These are phyloP conservation scores for Podabrus alpinus DNA, from an alignment of 2,888 invertebrate species.

Conservation along the genomic window DNA sequence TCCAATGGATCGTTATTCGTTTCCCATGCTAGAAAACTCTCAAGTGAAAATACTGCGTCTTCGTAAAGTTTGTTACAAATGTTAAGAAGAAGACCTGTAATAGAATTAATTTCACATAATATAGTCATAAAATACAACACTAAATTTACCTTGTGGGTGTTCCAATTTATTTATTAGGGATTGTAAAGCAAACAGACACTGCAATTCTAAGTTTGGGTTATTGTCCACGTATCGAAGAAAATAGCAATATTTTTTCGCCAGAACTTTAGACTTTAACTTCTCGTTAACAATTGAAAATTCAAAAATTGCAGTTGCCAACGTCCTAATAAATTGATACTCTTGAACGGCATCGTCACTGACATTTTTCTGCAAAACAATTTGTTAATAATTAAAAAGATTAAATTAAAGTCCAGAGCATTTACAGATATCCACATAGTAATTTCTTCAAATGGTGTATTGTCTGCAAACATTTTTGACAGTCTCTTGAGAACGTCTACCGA, in stretches of 20 bases:
- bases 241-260: slow-evolving; percentile 59
- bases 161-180: slow-evolving; percentile 76
- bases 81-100: slow-evolving; percentile 74
- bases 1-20: slow-evolving; percentile 69
- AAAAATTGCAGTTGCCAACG: slow-evolving; percentile 74
- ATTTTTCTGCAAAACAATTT: slow-evolving; percentile 61
- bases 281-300: slow-evolving; percentile 68
- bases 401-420: slow-evolving; percentile 41
- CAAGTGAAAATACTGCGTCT: slow-evolving; percentile 76
- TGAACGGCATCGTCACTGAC: slow-evolving; percentile 63
- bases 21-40: slow-evolving; percentile 83
- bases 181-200: slow-evolving; percentile 85
- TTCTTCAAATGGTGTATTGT: slow-evolving; percentile 58
- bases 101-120: background rate
- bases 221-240: slow-evolving; percentile 74
- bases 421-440: slow-evolving; percentile 69
- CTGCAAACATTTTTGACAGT: slow-evolving; percentile 59
- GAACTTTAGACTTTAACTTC: slow-evolving; percentile 57
- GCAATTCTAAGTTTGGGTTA: slow-evolving; percentile 71
- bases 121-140: background rate
- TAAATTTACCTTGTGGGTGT: slow-evolving; percentile 71
- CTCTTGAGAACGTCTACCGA: slow-evolving; percentile 60
- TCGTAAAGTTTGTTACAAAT: slow-evolving; percentile 81
- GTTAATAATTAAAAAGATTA: slow-evolving; percentile 9
- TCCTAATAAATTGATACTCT: slow-evolving; percentile 73